Base-by-base conservation (phyloP, 2,797 vertebrate species). In the Tapirus indicus region DNA sequence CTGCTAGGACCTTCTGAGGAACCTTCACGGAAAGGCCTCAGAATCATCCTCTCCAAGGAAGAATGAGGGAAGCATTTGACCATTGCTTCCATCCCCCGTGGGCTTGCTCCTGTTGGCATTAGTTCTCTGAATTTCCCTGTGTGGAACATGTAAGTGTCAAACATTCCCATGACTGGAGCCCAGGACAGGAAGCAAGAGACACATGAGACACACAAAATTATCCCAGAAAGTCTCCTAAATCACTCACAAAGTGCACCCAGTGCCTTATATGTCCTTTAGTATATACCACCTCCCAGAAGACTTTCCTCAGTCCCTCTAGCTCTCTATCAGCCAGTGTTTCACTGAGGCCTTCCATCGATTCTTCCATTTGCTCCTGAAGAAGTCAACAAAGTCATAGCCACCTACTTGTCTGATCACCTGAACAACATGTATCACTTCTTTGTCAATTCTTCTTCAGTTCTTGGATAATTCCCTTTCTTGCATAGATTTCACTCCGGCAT, bases 11-110 rank as follows among this genome's bases (percentile, higher is more conserved):
- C 11, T 69, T 54, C 27, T 52, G 58, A 38, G 23, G 41, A 74
- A 27, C 0, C 44, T 56, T 52, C n/a, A 35, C 6, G 44, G 56
- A 64, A 16, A 27, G 18, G 20, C 38, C 8, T 52, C 8, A 21
- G 64, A 25, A 38, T 41, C 14, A 1, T n/a, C 44, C 66, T 58
- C 32, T n/a, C 7, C 14, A 44, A 27, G 11, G 47, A 35, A 27
- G 29, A 56, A 3, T 5, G 54, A 62, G 44, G 23, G 25, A 47
- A 35, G 32, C 79, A 5, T 20, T 10, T 41, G 54, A 52, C 49
- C 49, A 52, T 52, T 18, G 10, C 20, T 49, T 16, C 35, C 8
- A 14, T 6, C 3, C 7, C 9, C 10, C 23, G 4, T 0, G 4
- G 20, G 10, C 64, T 77, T 56, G 41, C 13, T 35, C 44, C 16